phyloP scores from a whole-genome alignment of 2,113 vertebrate species.

The Rhadina sibilatrix region DNA sequence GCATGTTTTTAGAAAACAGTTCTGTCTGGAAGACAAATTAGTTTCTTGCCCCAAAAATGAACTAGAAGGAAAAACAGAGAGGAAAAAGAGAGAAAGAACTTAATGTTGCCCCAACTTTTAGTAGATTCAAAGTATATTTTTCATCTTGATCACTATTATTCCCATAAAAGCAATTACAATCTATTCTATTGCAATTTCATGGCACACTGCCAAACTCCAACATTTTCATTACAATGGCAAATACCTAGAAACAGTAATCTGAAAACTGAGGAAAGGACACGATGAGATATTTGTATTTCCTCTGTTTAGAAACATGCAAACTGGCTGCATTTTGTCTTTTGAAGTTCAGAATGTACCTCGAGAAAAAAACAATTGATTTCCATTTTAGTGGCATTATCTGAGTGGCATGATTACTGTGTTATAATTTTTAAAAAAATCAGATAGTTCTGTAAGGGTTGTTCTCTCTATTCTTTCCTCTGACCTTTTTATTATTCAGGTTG shows the following conservation, averaged over 20 bases:
- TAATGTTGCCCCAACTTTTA: not conserved
- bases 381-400: not conserved
- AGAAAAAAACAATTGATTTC: not conserved
- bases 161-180: constrained; percentile 7
- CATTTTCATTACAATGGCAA: not conserved
- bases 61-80: not conserved
- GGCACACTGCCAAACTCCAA: not conserved
- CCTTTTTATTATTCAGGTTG: not conserved
- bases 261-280: not conserved
- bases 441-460: not conserved
- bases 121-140: not conserved
- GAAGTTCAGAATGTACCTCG: not conserved
- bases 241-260: not conserved
- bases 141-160: not conserved
- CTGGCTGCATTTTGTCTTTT: not conserved
- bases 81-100: not conserved
- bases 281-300: not conserved
- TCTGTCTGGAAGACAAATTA: constrained; percentile 42
- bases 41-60: not conserved
- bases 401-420: not conserved
- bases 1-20: constrained; percentile 4
- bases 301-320: not conserved
- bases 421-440: not conserved
- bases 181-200: not conserved
- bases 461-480: not conserved